Conservation (phyloP, 2,888 invertebrate species). For the Danaus chrysippus region DNA sequence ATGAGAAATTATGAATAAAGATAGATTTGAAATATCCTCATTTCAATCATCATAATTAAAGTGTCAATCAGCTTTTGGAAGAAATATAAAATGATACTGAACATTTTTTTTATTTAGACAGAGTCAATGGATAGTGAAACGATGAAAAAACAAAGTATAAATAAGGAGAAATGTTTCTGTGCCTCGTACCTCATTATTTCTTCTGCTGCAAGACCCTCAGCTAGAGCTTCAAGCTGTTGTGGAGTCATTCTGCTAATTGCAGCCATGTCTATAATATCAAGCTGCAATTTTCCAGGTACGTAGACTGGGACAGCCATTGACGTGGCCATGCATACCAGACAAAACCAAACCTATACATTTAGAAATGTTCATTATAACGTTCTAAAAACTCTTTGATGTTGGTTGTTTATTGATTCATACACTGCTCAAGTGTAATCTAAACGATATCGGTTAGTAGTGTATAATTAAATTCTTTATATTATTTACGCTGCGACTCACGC, state of each 20-base stretch:
- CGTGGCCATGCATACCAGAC: slow-evolving; percentile 56
- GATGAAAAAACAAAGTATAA: neutral
- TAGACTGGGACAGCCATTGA: slow-evolving; percentile 57
- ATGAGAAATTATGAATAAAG: neutral
- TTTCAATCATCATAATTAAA: no score
- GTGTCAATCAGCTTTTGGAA: no score
- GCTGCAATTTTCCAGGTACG: slow-evolving; percentile 44
- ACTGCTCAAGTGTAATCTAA: neutral
- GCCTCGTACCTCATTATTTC: slow-evolving; percentile 68
- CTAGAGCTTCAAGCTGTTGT: slow-evolving; percentile 65
- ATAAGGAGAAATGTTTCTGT: no score
- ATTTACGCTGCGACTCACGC: neutral
- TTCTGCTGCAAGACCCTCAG: slow-evolving; percentile 70
- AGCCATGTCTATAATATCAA: slow-evolving; percentile 73
- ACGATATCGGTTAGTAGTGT: neutral
- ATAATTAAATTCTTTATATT: neutral
- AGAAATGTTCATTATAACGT: neutral
- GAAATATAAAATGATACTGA: neutral
- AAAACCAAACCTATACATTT: slow-evolving; percentile 56
- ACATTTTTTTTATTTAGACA: neutral
- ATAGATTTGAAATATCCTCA: no score
- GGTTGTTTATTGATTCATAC: neutral
- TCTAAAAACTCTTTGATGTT: neutral
- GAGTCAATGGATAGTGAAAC: neutral
- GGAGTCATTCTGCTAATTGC: slow-evolving; percentile 73